These are phyloP conservation scores for Thecocarcelia acutangulata DNA, from an alignment of 2,888 invertebrate genomes.

Conservation along the genomic window DNA sequence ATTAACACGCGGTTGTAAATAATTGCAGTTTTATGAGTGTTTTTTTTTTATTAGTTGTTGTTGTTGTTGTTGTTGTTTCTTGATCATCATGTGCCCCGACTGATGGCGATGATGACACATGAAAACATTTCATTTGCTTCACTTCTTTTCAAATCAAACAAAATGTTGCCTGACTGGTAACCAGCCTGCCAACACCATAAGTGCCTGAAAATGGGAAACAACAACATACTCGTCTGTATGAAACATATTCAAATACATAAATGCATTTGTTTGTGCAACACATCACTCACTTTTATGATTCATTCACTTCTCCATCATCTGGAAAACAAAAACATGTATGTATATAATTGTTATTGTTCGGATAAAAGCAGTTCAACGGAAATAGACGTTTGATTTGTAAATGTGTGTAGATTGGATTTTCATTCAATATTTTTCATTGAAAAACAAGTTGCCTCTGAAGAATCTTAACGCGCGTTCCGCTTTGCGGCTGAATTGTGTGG, in stretches of 20 bases:
- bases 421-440: too few species aligned
- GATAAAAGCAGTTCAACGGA: constrained; percentile 12
- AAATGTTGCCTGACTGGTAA: constrained; percentile 29
- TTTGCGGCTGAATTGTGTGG: constrained; percentile 20
- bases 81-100: constrained; percentile 24
- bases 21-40: constrained; percentile 32
- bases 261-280: constrained; percentile 24
- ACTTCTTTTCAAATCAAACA: constrained; percentile 25
- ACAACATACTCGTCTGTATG: too few species aligned
- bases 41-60: constrained; percentile 1
- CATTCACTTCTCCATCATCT: constrained; percentile 17
- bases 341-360: not conserved
- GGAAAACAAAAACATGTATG: constrained; percentile 13
- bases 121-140: constrained; percentile 51
- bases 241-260: constrained; percentile 7
- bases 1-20: constrained; percentile 59
- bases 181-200: constrained; percentile 32
- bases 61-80: constrained; percentile 4
- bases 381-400: constrained; percentile 24
- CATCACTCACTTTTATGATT: constrained; percentile 1
- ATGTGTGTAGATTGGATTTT: not conserved
- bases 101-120: constrained; percentile 52
- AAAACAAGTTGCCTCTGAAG: constrained; percentile 3
- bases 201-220: constrained; percentile 39
- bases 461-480: constrained; percentile 26